Base-by-base conservation (phyloP, 2,888 invertebrate species). In the Sussaba pulchella region DNA sequence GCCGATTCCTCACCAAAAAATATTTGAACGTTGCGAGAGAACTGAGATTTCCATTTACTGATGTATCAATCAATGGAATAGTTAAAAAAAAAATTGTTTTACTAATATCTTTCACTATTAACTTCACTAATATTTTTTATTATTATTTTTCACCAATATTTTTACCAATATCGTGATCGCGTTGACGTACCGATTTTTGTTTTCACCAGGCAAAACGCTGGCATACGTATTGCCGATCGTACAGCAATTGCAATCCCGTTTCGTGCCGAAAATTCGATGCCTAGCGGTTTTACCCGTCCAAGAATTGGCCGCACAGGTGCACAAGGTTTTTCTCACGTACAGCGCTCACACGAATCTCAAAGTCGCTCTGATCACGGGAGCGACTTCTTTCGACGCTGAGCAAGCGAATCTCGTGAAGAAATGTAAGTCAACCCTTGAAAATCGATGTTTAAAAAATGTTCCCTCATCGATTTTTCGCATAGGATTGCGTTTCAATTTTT, bases 171-270 rank as follows among this genome's bases (percentile, higher is more conserved):
- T n/a, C n/a, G n/a, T n/a, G 24, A 21, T 24, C 24, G 3, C 12
- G 4, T 26, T 12, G 31, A 2, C 31, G 6, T 54, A 31, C 9
- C 14, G 17, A 57, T 31, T 0, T n/a, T 66, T n/a, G 31, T 31
- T n/a, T 57, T 26, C 10, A 21, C 9, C 39, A 91, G 91, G 91
- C 9, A 99, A 99, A 93, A 99, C 99, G 0, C 92, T 99, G 76
- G 96, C 98, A 2, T 99, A 97, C 94, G 98, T 97, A 61, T 92
- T 99, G 81, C 99, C 99, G 6, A 95, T 99, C 59, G 93, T 99
- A 43, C 92, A 96, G 94, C 92, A 94, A 71, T 89, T 97, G 81
- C 94, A 94, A 88, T 91, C 93, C 67, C 93, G 95, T 78, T 93
- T 95, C 31, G 94, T 95, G 2, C 94, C 94, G 67, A 94, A 95